These are phyloP conservation scores for Bombus cullumanus DNA, from an alignment of 1,140 invertebrate genomes.

Conservation along the genomic window DNA sequence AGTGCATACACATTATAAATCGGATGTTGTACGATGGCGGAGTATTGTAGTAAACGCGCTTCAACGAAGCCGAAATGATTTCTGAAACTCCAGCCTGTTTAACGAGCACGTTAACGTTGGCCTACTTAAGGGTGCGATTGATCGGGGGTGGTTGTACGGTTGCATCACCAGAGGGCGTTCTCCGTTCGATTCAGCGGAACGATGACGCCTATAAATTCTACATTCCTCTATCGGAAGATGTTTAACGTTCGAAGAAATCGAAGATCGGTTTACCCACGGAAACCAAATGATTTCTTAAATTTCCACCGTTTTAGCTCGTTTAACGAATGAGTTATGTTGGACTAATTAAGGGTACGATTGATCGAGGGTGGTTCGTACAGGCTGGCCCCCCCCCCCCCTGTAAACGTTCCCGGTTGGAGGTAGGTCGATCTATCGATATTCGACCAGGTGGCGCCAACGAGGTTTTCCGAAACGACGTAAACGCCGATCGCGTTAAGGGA, in stretches of 20 bases:
- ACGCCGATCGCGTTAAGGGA: slow-evolving; percentile 67
- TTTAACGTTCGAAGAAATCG: background rate
- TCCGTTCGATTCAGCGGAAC: no score
- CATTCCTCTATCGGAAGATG: background rate
- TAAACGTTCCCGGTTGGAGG: slow-evolving; percentile 2
- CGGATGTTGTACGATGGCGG: no score
- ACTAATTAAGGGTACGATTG: slow-evolving; percentile 44
- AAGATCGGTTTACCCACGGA: background rate
- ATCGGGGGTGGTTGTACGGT: no score
- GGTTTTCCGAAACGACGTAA: slow-evolving; percentile 71
- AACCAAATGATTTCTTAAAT: background rate
- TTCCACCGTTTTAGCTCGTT: background rate
- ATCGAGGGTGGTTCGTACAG: slow-evolving; percentile 57
- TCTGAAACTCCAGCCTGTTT: no score
- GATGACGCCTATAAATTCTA: no score
- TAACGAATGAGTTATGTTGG: slow-evolving; percentile 30
- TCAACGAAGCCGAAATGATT: no score
- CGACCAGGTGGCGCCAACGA: slow-evolving; percentile 74
- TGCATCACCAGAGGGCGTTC: no score
- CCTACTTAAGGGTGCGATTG: no score
- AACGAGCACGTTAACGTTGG: no score
- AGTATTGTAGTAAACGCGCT: no score
- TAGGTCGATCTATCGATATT: slow-evolving; percentile 66
- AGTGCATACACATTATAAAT: no score
- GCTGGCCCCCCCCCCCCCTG: background rate